Conservation (phyloP, 2,113 vertebrate species). For the Clarias magur region DNA sequence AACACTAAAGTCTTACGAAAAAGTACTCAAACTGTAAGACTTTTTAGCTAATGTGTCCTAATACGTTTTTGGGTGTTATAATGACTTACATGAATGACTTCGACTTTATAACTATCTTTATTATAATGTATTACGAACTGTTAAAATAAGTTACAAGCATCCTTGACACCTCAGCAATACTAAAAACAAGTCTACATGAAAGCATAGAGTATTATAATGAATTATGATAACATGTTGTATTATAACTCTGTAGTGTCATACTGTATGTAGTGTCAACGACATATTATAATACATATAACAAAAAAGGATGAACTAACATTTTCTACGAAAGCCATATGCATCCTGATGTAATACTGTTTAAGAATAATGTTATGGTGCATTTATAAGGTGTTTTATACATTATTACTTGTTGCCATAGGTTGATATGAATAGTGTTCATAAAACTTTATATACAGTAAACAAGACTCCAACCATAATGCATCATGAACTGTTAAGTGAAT, state of each 20-base stretch:
- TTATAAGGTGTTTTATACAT: not conserved
- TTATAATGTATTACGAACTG: not conserved
- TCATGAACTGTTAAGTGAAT: not conserved
- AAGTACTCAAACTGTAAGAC: no score
- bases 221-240: not conserved
- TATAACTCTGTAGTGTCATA: not conserved
- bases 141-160: no score
- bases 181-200: not conserved
- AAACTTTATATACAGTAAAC: no score
- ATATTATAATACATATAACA: not conserved
- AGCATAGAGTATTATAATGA: not conserved
- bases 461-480: not conserved
- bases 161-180: no score
- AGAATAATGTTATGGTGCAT: not conserved
- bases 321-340: not conserved
- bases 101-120: not conserved
- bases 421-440: not conserved
- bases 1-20: no score
- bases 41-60: no score
- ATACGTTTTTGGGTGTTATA: no score
- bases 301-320: not conserved
- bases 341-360: not conserved
- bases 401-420: not conserved
- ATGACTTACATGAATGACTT: no score
- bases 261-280: not conserved